phyloP scores from a whole-genome alignment of 2,888 invertebrate species.

The Agriopis leucophaearia region DNA sequence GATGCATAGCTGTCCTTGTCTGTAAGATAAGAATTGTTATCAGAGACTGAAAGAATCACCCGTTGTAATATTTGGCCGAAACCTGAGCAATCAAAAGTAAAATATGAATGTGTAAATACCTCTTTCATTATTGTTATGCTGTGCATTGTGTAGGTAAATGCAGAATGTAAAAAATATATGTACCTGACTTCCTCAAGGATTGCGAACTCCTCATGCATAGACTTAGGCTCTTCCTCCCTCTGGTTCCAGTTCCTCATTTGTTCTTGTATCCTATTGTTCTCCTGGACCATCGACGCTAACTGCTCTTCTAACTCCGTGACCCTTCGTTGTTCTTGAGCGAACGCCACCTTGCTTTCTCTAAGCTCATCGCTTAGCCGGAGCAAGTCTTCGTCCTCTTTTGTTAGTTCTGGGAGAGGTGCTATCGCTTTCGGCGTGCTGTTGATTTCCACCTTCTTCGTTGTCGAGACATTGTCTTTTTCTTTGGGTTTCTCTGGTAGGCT shows the following conservation, averaged over 20 bases:
- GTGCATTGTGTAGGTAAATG: not conserved
- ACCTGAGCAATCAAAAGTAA: not conserved
- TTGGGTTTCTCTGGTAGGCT: conserved; percentile 71
- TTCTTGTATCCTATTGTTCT: conserved; percentile 90
- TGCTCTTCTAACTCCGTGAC: conserved; percentile 93
- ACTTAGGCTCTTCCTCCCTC: conserved; percentile 91
- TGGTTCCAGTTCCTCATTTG: conserved; percentile 88
- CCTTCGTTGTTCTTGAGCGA: conserved; percentile 90
- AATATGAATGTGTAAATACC: not conserved
- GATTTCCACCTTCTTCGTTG: conserved; percentile 63
- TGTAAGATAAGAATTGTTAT: conserved; percentile 59
- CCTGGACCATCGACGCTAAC: conserved; percentile 89
- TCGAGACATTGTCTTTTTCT: conserved; percentile 67
- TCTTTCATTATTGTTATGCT: not conserved
- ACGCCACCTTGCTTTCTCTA: conserved; percentile 89
- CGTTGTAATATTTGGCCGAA: not conserved
- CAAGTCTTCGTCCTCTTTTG: conserved; percentile 82
- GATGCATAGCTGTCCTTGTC: conserved; percentile 94
- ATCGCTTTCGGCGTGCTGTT: conserved; percentile 73
- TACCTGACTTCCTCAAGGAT: conserved; percentile 95
- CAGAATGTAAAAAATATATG: conserved; percentile 22
- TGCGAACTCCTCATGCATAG: conserved; percentile 93
- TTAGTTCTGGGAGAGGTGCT: conserved; percentile 79
- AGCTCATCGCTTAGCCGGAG: conserved; percentile 89
- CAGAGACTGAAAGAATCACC: not conserved